Evolutionary conservation across 1,140 invertebrate genomes (phyloP).

Genomic region (Sycobia sp.): DNA sequence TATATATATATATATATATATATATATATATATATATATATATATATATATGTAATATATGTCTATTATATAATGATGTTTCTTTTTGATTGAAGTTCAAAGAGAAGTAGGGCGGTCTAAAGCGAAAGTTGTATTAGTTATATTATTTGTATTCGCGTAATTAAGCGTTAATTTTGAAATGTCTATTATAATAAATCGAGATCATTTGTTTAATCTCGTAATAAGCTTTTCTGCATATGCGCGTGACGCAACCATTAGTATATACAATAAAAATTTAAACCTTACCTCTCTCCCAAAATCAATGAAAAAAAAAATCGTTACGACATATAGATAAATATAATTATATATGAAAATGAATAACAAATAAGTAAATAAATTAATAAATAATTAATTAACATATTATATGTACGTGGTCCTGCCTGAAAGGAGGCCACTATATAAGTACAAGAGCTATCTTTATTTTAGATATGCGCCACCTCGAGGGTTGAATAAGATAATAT

Average conservation of each 20-base stretch:
- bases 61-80: too few species aligned
- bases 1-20: not conserved
- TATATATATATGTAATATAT: not conserved
- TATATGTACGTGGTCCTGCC: conserved; percentile 15
- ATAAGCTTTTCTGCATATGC: conserved; percentile 5
- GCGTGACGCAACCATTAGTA: conserved; percentile 3
- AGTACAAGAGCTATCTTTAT: conserved; percentile 33
- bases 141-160: not conserved
- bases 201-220: conserved; percentile 4
- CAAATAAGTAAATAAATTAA: conserved; percentile 35
- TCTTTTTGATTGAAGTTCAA: too few species aligned
- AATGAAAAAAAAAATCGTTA: conserved; percentile 31
- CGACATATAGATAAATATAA: conserved; percentile 42
- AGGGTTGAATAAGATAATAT: conserved; percentile 9
- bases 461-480: conserved; percentile 27
- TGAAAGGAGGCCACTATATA: conserved; percentile 18
- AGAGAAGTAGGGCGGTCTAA: too few species aligned
- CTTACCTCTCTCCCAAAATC: not conserved
- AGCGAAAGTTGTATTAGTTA: too few species aligned
- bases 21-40: not conserved
- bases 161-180: conserved; percentile 18
- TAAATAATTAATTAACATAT: too few species aligned
- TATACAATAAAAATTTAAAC: conserved; percentile 16
- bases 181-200: conserved; percentile 6
- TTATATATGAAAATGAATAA: conserved; percentile 41